phyloP scores from a whole-genome alignment of 1,140 invertebrate species.

The Hylaeus volcanicus region DNA sequence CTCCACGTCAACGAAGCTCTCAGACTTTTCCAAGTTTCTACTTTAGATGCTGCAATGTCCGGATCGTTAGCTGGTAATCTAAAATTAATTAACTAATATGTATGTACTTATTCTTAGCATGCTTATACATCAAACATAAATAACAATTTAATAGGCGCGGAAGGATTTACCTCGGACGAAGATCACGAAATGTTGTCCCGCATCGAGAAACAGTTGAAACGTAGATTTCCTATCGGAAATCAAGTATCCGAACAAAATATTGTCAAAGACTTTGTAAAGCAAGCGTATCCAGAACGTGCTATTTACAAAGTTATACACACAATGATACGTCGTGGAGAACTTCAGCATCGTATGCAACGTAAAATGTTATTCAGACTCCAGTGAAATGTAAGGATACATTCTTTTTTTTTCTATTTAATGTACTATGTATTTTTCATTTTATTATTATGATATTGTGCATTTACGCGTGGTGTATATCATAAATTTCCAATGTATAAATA shows the following conservation, averaged over 20 bases:
- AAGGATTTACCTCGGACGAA: slow-evolving; percentile 97
- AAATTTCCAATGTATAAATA: slow-evolving; percentile 36
- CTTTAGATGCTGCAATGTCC: slow-evolving; percentile 95
- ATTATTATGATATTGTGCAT: slow-evolving; percentile 18
- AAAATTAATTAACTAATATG: slow-evolving; percentile 30
- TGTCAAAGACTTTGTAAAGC: slow-evolving; percentile 95
- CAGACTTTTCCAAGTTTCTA: slow-evolving; percentile 99
- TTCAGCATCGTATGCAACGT: slow-evolving; percentile 97
- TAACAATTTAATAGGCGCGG: slow-evolving; percentile 86
- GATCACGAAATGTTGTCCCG: slow-evolving; percentile 94
- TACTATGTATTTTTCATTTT: background rate
- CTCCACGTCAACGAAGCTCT: slow-evolving; percentile 97
- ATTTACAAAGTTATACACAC: slow-evolving; percentile 95
- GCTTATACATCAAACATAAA: background rate
- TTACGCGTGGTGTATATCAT: slow-evolving; percentile 15
- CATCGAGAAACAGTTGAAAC: slow-evolving; percentile 97
- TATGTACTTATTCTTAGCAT: slow-evolving; percentile 5
- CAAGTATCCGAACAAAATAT: slow-evolving; percentile 97
- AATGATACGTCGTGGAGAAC: slow-evolving; percentile 96
- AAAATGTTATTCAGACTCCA: slow-evolving; percentile 97
- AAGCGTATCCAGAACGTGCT: slow-evolving; percentile 95
- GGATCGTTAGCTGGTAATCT: slow-evolving; percentile 91
- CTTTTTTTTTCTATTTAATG: slow-evolving; percentile 21
- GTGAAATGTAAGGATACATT: slow-evolving; percentile 74
- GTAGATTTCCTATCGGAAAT: slow-evolving; percentile 96